Percentiles rank a stretch among this genome's conserved stretches.
These are phyloP conservation scores for Littorina saxatilis DNA, from an alignment of 1,140 invertebrate species.

Conservation along the genomic window DNA sequence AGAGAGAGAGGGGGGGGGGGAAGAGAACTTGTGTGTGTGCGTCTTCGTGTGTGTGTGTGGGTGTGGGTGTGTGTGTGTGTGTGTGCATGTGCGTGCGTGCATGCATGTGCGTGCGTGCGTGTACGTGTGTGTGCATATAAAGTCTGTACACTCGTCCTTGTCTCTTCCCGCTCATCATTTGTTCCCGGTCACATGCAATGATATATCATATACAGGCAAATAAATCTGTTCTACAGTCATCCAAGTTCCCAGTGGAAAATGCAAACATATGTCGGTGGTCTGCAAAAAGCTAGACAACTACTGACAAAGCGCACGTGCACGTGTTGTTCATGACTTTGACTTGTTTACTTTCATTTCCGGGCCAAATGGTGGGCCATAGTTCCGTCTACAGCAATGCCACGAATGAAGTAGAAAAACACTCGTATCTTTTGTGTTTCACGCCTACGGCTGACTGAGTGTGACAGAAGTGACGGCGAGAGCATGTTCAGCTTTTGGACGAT, in stretches of 20 bases:
- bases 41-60: neutral
- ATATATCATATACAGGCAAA: too few relatives aligned
- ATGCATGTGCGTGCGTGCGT: neutral
- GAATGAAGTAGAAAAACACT: slow-evolving; percentile 21
- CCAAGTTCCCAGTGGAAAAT: too few relatives aligned
- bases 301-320: neutral
- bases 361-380: neutral
- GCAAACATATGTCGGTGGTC: too few relatives aligned
- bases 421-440: neutral
- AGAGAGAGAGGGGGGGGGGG: neutral
- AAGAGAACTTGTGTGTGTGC: neutral
- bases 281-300: neutral
- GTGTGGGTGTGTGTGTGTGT: neutral
- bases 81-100: slow-evolving; percentile 3
- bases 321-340: neutral
- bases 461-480: too few relatives aligned
- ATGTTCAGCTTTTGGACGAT: too few relatives aligned
- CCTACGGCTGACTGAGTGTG: too few relatives aligned
- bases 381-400: neutral
- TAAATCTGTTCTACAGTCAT: too few relatives aligned
- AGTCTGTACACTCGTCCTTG: too few relatives aligned
- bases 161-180: too few relatives aligned
- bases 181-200: too few relatives aligned
- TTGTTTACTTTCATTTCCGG: slow-evolving; percentile 14
- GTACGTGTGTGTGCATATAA: neutral